Base-by-base conservation (phyloP, 2,888 invertebrate genomes). In the Drosophila cyrtoloma region DNA sequence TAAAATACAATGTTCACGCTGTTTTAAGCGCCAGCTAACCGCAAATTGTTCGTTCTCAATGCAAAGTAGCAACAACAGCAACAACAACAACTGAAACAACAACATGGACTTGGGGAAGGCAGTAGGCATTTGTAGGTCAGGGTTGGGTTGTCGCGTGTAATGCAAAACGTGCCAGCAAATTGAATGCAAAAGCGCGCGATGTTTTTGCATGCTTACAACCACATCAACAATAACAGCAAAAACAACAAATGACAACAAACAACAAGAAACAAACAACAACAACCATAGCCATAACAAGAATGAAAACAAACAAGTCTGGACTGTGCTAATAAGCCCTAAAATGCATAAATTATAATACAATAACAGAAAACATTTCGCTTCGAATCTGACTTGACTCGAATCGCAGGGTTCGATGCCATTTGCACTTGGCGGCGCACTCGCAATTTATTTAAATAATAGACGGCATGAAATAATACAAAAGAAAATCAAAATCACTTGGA, bases 141-240 rank as follows among this genome's bases (percentile, higher is more conserved):
- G 87, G 87, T 89, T 87, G 91, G 87, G 87, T 89, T 91, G 87
- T 87, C 91, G 90, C 87, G 89, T 89, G 91, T 87, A 91, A 85
- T 85, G 88, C 74, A 87, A 91, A 91, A 91, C 89, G 91, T 86
- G 87, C 84, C 74, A 81, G 79, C 71, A 77, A 87, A 86, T 82
- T 87, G 86, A 86, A 86, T 87, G 87, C 86, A 84, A 72, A 80
- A 77, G 75, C 77, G 82, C 65, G 79, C 66, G 52, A 39, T 59
- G 67, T 51, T 64, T 66, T 71, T 66, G 68, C 62, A 69, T 76
- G 81, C 55, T 64, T 79, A 74, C 79, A 77, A 71, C 61, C 47
- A 33, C 58, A 76, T 59, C 59, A 59, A 56, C 33, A 37, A 70
- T 52, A 76, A 22, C 39, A 39, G 19, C 39, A 9, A 39, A 19